Conservation (phyloP, 1,140 invertebrate genomes). For the Diorhabda elongata region DNA sequence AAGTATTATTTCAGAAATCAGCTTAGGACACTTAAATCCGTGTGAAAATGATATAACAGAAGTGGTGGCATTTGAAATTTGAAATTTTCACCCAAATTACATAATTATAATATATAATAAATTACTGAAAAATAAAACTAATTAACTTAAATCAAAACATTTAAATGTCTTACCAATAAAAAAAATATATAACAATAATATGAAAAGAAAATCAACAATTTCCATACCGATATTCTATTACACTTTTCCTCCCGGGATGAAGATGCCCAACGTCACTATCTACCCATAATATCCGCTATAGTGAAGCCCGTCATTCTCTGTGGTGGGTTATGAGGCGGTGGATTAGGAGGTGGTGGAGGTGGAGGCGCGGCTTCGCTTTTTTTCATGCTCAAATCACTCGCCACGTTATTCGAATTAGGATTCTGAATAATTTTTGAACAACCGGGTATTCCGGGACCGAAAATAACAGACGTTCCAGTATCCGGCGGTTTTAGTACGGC, state of each 20-base stretch:
- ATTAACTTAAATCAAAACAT: no score
- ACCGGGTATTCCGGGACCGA: conserved; percentile 4
- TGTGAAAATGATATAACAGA: no score
- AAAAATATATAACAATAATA: no score
- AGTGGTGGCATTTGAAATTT: no score
- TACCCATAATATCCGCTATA: conserved; percentile 71
- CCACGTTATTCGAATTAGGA: conserved; percentile 25
- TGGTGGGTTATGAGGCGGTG: conserved; percentile 48
- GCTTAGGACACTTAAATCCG: no score
- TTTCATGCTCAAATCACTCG: conserved; percentile 45
- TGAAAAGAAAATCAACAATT: no score
- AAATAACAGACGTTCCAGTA: conserved; percentile 11
- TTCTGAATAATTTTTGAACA: conserved; percentile 6
- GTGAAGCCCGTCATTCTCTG: conserved; percentile 63
- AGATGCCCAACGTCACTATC: conserved; percentile 44
- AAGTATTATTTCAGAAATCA: no score
- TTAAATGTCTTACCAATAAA: no score
- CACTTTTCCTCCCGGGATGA: not conserved
- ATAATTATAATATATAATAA: no score
- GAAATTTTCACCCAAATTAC: no score
- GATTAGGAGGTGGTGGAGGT: conserved; percentile 51
- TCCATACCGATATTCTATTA: no score
- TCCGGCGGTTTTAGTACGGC: conserved; percentile 36
- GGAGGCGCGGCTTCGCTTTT: conserved; percentile 35
- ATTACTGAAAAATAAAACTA: no score